Conservation (phyloP, 1,140 invertebrate species). For the Neotoxoptera formosana region DNA sequence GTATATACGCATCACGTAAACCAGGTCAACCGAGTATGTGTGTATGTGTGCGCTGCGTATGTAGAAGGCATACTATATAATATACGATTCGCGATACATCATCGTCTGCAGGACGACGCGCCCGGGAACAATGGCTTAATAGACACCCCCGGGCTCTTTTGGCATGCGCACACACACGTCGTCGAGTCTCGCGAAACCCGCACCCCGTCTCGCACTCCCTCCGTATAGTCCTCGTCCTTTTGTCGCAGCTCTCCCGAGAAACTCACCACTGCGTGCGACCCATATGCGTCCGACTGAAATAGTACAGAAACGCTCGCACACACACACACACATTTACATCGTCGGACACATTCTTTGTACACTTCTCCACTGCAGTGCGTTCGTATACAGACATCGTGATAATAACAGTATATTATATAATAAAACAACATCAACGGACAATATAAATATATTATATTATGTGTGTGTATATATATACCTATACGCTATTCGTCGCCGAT, state of each 20-base stretch:
- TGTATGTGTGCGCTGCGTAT: no score
- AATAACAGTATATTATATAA: background rate
- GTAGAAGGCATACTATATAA: background rate
- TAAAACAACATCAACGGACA: background rate
- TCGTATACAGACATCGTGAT: background rate
- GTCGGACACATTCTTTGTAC: background rate
- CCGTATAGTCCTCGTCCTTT: background rate
- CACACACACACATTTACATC: background rate
- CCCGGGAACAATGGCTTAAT: background rate
- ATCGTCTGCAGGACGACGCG: slow-evolving; percentile 16
- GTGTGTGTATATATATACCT: no score
- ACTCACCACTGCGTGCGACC: background rate
- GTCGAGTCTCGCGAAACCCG: background rate
- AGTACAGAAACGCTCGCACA: background rate
- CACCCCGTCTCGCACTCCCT: background rate
- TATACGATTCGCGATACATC: background rate
- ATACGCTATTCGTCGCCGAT: background rate
- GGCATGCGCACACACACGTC: background rate
- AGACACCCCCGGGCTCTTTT: background rate
- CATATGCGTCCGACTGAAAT: background rate
- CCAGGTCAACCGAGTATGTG: background rate
- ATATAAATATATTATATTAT: background rate
- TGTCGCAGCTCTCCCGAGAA: slow-evolving; percentile 15
- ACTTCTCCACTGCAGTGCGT: background rate
- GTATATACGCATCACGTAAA: no score